A percentile compares a stretch with the other conserved stretches of the same genome.
Conservation (phyloP, 2,113 vertebrate genomes). For the Laterallus jamaicensis region DNA sequence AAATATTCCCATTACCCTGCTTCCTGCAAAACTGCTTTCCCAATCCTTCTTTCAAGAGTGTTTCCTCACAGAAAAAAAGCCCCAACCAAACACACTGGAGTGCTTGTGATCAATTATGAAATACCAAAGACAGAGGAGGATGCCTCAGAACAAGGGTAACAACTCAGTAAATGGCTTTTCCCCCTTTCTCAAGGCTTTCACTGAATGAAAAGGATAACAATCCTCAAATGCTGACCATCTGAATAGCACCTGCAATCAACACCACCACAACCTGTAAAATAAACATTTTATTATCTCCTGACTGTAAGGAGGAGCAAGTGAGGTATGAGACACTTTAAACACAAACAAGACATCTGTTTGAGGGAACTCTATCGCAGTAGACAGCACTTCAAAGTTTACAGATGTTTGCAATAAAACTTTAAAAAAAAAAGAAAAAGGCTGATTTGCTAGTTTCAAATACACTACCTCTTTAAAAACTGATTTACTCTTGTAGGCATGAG, state of each 20-base stretch:
- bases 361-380: neutral
- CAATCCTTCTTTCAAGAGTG: neutral
- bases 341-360: neutral
- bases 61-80: neutral
- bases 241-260: neutral
- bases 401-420: neutral
- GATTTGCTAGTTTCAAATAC: neutral
- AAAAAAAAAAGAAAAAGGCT: neutral
- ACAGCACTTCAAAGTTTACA: neutral
- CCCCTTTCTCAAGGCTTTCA: neutral
- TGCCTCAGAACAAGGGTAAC: neutral
- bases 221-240: neutral
- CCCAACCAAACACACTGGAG: neutral
- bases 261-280: neutral
- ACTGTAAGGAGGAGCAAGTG: neutral
- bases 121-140: neutral
- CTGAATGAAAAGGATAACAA: neutral
- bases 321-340: neutral
- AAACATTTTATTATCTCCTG: neutral
- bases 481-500: neutral
- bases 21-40: neutral
- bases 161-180: neutral
- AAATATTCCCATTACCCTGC: neutral
- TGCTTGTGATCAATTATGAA: neutral
- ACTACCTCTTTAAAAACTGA: neutral